Base-by-base conservation (phyloP, 2,888 invertebrate genomes). In the Hypolimnas misippus region DNA sequence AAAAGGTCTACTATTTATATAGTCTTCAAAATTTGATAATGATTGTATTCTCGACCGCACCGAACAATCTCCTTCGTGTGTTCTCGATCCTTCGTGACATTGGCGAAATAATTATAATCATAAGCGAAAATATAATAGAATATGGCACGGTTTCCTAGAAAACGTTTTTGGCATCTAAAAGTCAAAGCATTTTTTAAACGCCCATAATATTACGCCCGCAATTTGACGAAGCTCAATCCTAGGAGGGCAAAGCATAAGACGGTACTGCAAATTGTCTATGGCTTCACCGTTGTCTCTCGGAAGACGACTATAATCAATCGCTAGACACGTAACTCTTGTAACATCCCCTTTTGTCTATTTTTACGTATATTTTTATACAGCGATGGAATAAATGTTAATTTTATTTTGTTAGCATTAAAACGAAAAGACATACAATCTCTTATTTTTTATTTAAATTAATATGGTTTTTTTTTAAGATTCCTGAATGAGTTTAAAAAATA, bases 401-500 rank as follows among this genome's bases (percentile, higher is more conserved):
- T 89, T 86, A 90, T 87, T 91, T 87, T 91, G 89, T 92, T 92
- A 92, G 91, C 89, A 91, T 91, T 90, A 91, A 91, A 92, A 87
- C 84, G 77, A 90, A 90, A 91, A 91, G 90, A 92, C 90, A 91
- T 89, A 85, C 85, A 82, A 84, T 81, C 83, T 85, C 82, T 86
- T 87, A 53, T 87, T 87, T 88, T 86, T 87, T 83, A 78, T 82
- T 81, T 79, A 76, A 83, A 78, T 82, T 77, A 73, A 77, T 76
- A 78, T 77, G 76, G 76, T 78, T 77, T 74, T 75, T 75, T 71
- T 78, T 78, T 81, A 82, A 81, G 77, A 78, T 79, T 81, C 84
- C 82, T 82, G 75, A 79, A 78, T 87, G 84, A 86, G 84, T 87
- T 89, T 83, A 81, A 82, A 83, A 87, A 89, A 76, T 76, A 90